phyloP scores from a whole-genome alignment of 2,797 vertebrate genomes.

The Apogon talboti region DNA sequence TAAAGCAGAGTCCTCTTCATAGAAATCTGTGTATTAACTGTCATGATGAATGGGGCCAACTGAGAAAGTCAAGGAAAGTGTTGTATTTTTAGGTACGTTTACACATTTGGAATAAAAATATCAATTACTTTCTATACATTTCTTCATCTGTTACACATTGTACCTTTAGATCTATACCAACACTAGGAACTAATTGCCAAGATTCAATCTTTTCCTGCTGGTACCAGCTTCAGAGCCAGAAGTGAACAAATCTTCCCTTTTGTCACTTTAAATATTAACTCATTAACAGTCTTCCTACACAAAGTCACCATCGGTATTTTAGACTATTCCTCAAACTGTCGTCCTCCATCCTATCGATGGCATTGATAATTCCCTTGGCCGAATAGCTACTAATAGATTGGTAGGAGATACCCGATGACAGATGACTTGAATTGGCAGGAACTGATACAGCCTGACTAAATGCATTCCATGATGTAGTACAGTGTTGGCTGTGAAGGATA shows the following conservation, averaged over 20 bases:
- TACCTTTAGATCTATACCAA: no score
- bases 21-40: no score
- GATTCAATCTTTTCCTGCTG: not conserved
- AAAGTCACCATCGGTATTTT: conserved; percentile 48
- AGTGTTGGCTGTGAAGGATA: conserved; percentile 17
- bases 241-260: conserved; percentile 38
- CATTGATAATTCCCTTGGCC: conserved; percentile 53
- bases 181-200: no score
- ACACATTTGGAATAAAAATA: not conserved
- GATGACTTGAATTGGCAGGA: conserved; percentile 48
- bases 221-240: conserved; percentile 25
- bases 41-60: no score
- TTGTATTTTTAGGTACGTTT: no score
- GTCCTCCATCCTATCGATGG: conserved; percentile 34
- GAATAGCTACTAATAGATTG: conserved; percentile 47
- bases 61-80: no score
- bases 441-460: conserved; percentile 24
- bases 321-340: conserved; percentile 31
- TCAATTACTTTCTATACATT: not conserved
- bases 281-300: conserved; percentile 51
- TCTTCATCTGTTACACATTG: no score
- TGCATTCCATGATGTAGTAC: conserved; percentile 8
- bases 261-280: conserved; percentile 34
- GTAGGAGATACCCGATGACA: conserved; percentile 32
- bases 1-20: no score